Evolutionary conservation across 2,888 invertebrate species (phyloP), one percentile per base, ranked within the genome.

Genomic region (Antitype chi): DNA sequence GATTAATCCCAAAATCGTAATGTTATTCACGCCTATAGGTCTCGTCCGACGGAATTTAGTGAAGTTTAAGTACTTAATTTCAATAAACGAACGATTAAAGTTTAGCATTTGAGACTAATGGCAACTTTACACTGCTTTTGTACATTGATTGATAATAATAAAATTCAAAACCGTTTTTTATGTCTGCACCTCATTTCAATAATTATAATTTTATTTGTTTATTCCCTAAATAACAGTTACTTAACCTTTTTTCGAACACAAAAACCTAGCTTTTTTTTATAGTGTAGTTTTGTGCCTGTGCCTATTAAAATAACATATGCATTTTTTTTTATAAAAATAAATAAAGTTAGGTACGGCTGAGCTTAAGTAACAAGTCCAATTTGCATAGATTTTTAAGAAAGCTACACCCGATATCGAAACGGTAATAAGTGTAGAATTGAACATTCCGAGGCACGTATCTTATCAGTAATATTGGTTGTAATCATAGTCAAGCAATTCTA

Each of bases 11-110:
- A 86, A 82, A 88, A 72, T 66, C 28, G 79, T 84, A 85, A 86
- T 83, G 83, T 86, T 80, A 88, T 88, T 88, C 89, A 88, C 87
- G 85, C 82, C 80, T 81, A 84, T 82, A 81, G 78, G 70, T 74
- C 67, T 70, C 77, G 49, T 76, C 74, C 38, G 71, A 70, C 53
- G 74, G 73, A 84, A 69, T 88, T 88, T 78, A 83, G 68, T 84
- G 73, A 76, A 80, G 72, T 84, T 87, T 79, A 80, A 82, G 72
- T 78, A 82, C 78, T 83, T 84, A 67, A 88, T 88, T 86, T 86
- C 69, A 88, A 88, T 88, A 87, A 88, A 83, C 74, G 70, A 86
- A 74, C 86, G 47, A 88, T 88, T 83, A 80, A 80, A 80, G 71
- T 77, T 81, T 74, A 83, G 62, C 64, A 70, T 84, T 88, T 78